Base-by-base conservation (phyloP, 2,888 invertebrate genomes). In the Endomychus coccineus region DNA sequence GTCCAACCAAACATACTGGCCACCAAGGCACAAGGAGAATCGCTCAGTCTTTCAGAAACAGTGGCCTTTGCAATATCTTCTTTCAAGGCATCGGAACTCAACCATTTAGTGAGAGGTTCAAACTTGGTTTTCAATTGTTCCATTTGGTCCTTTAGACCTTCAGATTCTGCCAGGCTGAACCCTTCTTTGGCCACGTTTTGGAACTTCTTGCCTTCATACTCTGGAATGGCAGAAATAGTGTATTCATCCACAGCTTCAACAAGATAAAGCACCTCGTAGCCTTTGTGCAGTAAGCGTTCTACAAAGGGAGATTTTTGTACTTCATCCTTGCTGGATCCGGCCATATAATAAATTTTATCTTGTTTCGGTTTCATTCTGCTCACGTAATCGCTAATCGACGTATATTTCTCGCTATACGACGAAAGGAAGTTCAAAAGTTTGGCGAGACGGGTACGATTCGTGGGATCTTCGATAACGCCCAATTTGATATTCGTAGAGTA, bases 181-280 rank as follows among this genome's bases (percentile, higher is more conserved):
- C 95, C 95, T 71, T 99, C 98, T 70, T 98, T 99, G 51, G 98
- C 98, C 34, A 96, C 91, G 66, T 99, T 99, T 70, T 94, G 94
- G 86, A 98, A 97, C 69, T 95, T 97, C 71, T 95, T 92, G 35
- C 94, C 92, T 57, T 98, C 97, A 68, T 89, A 98, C 69, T 98
- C 97, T 2, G 97, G 95, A 64, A 98, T 72, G 27, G 94, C 84
- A 32, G 92, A 90, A 51, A 98, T 86, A 54, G 89, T 83, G 70
- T 98, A 98, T 69, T 98, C 98, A 70, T 98, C 98, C 29, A 98
- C 95, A 17, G 98, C 90, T 70, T 99, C 98, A 6, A 83, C 81
- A 32, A 99, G 73, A 64, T 82, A 96, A 43, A 98, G 70, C 37
- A 96, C 91, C 74, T 98, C 98, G 66, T 86, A 94, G 9, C 96